Conservation (phyloP, 2,113 vertebrate species). For the Tupaia chinensis region DNA sequence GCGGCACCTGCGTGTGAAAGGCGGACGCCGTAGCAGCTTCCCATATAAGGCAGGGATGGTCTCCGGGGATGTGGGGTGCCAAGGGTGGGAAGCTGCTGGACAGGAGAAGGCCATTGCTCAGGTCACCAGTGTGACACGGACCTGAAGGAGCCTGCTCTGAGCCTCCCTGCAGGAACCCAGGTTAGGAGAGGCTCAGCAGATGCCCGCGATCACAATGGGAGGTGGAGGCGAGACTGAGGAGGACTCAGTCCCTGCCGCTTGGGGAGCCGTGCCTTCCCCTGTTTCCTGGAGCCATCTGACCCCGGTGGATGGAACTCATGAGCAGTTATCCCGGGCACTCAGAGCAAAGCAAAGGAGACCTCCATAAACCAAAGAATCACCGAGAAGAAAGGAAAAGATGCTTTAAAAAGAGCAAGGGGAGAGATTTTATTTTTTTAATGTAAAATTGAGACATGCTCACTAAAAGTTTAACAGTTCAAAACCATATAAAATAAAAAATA, state of each 20-base stretch:
- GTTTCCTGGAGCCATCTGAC: not conserved
- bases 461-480: not conserved
- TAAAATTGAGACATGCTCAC: not conserved
- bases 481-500: not conserved
- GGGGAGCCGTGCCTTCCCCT: not conserved
- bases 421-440: not conserved
- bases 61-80: not conserved
- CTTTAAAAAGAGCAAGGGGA: not conserved
- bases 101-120: not conserved
- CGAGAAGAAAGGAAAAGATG: not conserved
- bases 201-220: rapidly evolving
- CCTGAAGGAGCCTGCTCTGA: not conserved
- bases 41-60: constrained; percentile 43
- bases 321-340: not conserved
- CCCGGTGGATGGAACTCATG: not conserved
- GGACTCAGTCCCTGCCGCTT: not conserved
- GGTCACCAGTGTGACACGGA: not conserved
- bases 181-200: not conserved
- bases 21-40: not conserved
- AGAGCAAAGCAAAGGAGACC: not conserved
- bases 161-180: not conserved
- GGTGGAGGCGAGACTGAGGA: not conserved
- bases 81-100: not conserved
- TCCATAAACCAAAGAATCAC: not conserved
- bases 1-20: not conserved